Conservation (phyloP, 2,888 invertebrate species). For the Chrysopilus asiliformis region DNA sequence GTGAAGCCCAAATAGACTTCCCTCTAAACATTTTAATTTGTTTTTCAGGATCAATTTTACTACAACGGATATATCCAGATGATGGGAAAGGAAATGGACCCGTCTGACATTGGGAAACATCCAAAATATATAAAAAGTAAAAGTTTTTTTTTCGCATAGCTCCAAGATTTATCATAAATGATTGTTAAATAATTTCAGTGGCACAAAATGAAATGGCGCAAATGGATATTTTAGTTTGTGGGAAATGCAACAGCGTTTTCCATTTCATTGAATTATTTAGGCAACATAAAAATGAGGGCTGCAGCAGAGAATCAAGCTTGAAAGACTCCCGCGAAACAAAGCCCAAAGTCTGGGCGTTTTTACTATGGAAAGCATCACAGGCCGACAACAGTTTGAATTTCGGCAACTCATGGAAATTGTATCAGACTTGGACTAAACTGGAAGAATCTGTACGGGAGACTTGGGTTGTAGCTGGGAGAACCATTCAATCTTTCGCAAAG, state of each 20-base stretch:
- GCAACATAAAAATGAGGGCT: constrained; percentile 52
- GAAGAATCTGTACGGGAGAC: constrained; percentile 56
- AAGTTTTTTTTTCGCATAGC: too few relatives aligned
- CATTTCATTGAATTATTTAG: constrained; percentile 68
- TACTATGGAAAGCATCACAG: constrained; percentile 58
- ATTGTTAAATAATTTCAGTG: too few relatives aligned
- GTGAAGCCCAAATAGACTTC: not conserved
- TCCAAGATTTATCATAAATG: too few relatives aligned
- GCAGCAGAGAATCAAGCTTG: constrained; percentile 48
- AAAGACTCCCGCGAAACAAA: constrained; percentile 61
- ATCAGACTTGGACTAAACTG: constrained; percentile 74
- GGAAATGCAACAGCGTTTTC: constrained; percentile 66
- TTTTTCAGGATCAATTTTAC: not conserved
- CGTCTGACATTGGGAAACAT: constrained; percentile 49
- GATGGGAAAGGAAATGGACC: constrained; percentile 39
- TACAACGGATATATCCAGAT: constrained; percentile 16
- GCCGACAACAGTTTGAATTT: constrained; percentile 32
- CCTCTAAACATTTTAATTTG: not conserved
- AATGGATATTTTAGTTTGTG: constrained; percentile 69
- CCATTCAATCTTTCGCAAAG: constrained; percentile 60
- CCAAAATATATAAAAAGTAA: constrained; percentile 48
- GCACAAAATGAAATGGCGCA: constrained; percentile 64
- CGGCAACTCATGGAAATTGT: constrained; percentile 63
- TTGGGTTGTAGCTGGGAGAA: constrained; percentile 69
- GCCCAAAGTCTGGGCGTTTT: constrained; percentile 74